phyloP scores from a whole-genome alignment of 2,888 invertebrate species.

The Magallana nippona region DNA sequence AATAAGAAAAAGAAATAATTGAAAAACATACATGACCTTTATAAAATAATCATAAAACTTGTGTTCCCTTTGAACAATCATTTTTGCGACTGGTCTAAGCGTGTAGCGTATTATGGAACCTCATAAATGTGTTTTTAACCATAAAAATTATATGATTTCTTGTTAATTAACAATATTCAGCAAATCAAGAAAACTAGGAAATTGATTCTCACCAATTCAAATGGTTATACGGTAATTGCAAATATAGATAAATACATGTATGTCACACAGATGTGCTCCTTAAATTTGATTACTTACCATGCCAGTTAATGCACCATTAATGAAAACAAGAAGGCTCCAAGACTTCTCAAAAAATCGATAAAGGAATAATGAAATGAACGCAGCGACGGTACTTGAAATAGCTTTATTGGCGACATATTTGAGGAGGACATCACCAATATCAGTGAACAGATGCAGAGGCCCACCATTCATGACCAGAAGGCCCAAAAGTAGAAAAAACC shows the following conservation, averaged over 20 bases:
- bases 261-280: neutral
- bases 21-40: no score
- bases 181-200: no score
- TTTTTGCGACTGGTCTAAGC: no score
- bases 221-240: no score
- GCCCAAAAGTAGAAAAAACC: slow-evolving; percentile 82
- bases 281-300: slow-evolving; percentile 72
- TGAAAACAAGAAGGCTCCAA: slow-evolving; percentile 81
- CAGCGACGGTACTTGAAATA: slow-evolving; percentile 81
- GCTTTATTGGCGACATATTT: slow-evolving; percentile 81
- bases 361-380: slow-evolving; percentile 78
- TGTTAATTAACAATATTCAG: no score
- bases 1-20: no score
- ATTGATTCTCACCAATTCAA: no score
- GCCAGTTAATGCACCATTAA: slow-evolving; percentile 82
- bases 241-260: neutral
- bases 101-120: no score
- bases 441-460: slow-evolving; percentile 80
- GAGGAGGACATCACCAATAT: slow-evolving; percentile 80
- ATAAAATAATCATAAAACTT: no score
- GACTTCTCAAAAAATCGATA: slow-evolving; percentile 64
- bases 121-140: no score
- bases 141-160: no score
- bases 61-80: no score
- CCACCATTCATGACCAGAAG: slow-evolving; percentile 83